Conservation (phyloP, 2,888 invertebrate genomes). For the Ophioninae sp. region DNA sequence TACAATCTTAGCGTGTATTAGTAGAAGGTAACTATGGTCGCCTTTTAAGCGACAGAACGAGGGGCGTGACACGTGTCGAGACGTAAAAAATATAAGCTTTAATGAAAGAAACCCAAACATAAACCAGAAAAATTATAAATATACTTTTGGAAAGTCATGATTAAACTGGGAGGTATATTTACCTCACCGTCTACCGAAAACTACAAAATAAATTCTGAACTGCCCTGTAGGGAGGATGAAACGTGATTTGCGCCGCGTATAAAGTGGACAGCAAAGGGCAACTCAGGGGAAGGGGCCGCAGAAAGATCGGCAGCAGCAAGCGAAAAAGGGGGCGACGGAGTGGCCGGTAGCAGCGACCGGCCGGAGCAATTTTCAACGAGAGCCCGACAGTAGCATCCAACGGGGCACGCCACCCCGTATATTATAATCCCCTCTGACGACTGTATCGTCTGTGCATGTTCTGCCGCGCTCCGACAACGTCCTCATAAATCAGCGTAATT, state of each 20-base stretch:
- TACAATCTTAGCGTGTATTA: background rate
- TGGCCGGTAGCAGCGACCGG: constrained; percentile 22
- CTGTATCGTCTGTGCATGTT: constrained; percentile 61
- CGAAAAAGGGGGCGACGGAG: constrained; percentile 19
- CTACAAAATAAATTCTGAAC: background rate
- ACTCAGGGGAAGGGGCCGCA: background rate
- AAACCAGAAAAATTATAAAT: background rate
- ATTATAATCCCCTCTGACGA: constrained; percentile 58
- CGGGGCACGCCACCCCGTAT: constrained; percentile 52
- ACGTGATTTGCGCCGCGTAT: constrained; percentile 25
- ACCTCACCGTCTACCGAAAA: background rate
- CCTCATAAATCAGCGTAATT: constrained; percentile 67
- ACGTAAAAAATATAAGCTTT: too few species aligned
- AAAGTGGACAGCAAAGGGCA: constrained; percentile 29
- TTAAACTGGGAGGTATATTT: background rate
- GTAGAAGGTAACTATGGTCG: background rate
- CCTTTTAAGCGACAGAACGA: background rate
- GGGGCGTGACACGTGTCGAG: too few species aligned
- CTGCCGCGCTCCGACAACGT: constrained; percentile 41
- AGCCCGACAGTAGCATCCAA: constrained; percentile 27
- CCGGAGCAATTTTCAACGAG: constrained; percentile 41
- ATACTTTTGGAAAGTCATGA: background rate
- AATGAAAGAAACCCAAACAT: too few species aligned
- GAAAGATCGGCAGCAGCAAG: constrained; percentile 34
- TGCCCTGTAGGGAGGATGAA: constrained; percentile 17